Percentiles rank a stretch among this genome's conserved stretches.
These are phyloP conservation scores for Lycopodina hypogea DNA, from an alignment of 37 sponge, comb jelly and placozoan species.

Conservation along the genomic window DNA sequence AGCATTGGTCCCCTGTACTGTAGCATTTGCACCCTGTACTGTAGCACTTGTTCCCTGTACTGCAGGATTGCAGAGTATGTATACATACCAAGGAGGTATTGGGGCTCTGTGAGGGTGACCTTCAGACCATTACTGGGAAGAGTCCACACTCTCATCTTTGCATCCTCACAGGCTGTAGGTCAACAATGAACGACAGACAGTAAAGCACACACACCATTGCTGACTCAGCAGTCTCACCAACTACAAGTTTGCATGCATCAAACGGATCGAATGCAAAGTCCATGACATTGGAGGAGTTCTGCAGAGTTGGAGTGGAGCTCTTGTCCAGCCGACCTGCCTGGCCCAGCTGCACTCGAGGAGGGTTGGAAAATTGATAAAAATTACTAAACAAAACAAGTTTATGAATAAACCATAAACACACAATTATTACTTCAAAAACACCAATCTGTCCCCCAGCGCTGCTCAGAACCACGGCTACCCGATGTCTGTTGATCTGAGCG, in stretches of 20 bases:
- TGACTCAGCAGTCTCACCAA: conserved; percentile 43
- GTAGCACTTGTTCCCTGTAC: no score
- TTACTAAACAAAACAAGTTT: background rate
- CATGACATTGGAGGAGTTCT: conserved; percentile 64
- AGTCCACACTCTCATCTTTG: conserved; percentile 69
- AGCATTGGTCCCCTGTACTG: no score
- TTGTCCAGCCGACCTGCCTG: conserved; percentile 60
- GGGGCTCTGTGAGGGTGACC: conserved; percentile 59
- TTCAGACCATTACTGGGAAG: conserved; percentile 58
- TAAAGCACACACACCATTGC: background rate
- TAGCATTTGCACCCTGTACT: no score
- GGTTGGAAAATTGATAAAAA: background rate
- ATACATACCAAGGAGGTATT: conserved; percentile 41
- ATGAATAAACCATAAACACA: no score
- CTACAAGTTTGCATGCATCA: conserved; percentile 52
- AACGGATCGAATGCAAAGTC: conserved; percentile 88
- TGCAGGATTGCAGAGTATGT: no score
- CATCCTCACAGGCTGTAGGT: conserved; percentile 83
- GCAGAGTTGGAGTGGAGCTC: conserved; percentile 43
- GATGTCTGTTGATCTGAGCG: conserved; percentile 55
- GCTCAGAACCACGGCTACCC: conserved; percentile 54
- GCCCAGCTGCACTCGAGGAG: conserved; percentile 17
- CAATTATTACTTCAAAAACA: conserved; percentile 71
- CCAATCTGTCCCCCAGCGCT: conserved; percentile 77
- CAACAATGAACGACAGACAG: background rate